phyloP scores from a whole-genome alignment of 2,888 invertebrate genomes.

The Camponotus fellah region DNA sequence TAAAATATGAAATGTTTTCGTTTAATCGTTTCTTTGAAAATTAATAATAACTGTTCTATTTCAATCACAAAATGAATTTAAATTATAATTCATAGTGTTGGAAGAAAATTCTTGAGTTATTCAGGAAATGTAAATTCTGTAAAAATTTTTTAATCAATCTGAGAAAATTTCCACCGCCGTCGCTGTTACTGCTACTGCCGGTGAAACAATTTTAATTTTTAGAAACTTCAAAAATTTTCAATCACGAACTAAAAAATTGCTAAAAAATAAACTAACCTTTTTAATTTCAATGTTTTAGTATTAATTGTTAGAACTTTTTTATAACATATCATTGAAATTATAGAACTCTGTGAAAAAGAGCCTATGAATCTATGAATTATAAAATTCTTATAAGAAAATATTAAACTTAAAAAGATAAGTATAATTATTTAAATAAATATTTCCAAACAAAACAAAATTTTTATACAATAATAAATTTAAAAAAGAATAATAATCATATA shows the following conservation, averaged over 20 bases:
- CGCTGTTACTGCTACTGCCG: background rate
- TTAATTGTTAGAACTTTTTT: slow-evolving; percentile 20
- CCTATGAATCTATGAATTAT: background rate
- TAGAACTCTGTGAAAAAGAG: background rate
- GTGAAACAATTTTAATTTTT: slow-evolving; percentile 23
- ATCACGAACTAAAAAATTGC: background rate
- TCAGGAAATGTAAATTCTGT: background rate
- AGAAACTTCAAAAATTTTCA: slow-evolving; percentile 22
- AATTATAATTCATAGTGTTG: background rate
- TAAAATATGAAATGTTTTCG: background rate
- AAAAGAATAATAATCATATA: background rate
- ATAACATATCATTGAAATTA: background rate
- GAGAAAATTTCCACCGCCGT: background rate
- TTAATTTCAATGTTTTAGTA: background rate
- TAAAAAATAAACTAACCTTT: background rate
- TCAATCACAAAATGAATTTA: background rate
- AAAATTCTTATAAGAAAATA: background rate
- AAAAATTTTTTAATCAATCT: slow-evolving; percentile 9
- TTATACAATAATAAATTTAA: background rate
- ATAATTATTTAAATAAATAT: background rate
- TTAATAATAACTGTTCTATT: background rate
- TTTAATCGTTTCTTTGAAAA: background rate
- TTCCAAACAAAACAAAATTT: background rate
- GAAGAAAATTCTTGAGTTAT: background rate
- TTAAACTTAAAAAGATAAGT: background rate